phyloP scores from a whole-genome alignment of 2,888 invertebrate species.

The Zaprionus obscuricornis region DNA sequence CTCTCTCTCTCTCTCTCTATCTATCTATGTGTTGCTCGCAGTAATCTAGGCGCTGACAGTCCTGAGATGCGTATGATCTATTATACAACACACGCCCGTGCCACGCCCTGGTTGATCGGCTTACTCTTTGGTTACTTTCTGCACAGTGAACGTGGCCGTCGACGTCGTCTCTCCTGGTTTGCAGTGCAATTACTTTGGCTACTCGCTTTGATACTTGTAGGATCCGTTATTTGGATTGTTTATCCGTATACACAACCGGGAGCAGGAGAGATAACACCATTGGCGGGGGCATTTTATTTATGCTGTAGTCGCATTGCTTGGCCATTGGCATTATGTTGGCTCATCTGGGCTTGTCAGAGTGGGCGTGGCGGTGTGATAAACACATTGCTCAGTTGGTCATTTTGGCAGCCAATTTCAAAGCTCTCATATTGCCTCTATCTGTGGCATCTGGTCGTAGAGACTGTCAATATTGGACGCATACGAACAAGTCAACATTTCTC shows the following conservation, averaged over 20 bases:
- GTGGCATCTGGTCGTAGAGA: conserved; percentile 70
- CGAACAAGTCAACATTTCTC: conserved; percentile 71
- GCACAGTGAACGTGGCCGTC: conserved; percentile 41
- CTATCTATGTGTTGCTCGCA: neutral
- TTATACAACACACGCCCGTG: conserved; percentile 66
- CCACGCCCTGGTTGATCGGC: conserved; percentile 76
- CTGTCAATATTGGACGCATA: conserved; percentile 50
- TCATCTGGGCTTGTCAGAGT: conserved; percentile 77
- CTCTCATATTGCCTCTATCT: conserved; percentile 79
- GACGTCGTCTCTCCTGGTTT: conserved; percentile 23
- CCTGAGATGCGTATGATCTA: conserved; percentile 53
- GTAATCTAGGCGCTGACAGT: conserved; percentile 37
- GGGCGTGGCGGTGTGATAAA: conserved; percentile 75
- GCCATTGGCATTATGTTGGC: conserved; percentile 78
- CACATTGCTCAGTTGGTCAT: conserved; percentile 68
- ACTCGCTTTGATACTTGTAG: conserved; percentile 42
- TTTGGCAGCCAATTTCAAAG: conserved; percentile 78
- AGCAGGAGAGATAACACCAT: conserved; percentile 18
- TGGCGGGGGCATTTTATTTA: conserved; percentile 41
- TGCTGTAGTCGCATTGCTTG: conserved; percentile 75
- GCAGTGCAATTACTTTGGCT: conserved; percentile 57
- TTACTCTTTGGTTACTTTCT: conserved; percentile 70
- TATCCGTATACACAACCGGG: conserved; percentile 50
- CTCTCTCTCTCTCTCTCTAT: neutral
- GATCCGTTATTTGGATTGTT: conserved; percentile 60